A percentile compares a stretch with the other conserved stretches of the same genome.
Conservation (phyloP, 2,797 vertebrate genomes). For the Anguilla marmorata region DNA sequence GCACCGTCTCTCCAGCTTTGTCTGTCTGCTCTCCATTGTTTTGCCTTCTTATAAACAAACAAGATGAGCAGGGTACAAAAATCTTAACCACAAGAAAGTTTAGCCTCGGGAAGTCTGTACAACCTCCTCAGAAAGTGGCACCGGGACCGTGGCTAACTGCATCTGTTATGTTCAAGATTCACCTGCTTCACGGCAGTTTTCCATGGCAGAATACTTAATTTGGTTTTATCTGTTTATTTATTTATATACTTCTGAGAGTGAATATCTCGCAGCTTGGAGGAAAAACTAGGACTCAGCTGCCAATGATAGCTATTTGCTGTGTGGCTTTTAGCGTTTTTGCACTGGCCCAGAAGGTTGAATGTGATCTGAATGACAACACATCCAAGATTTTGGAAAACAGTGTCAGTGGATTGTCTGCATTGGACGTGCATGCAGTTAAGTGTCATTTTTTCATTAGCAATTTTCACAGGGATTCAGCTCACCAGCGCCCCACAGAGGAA, state of each 20-base stretch:
- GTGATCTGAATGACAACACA: neutral
- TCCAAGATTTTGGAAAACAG: neutral
- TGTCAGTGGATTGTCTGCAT: neutral
- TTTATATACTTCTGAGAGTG: neutral
- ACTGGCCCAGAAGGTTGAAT: neutral
- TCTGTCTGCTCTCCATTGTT: neutral
- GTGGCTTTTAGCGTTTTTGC: neutral
- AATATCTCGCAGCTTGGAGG: neutral
- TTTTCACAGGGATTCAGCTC: neutral
- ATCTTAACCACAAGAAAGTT: neutral
- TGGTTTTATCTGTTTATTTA: neutral
- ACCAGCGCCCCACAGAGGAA: neutral
- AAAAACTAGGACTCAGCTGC: neutral
- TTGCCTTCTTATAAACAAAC: slow-evolving; percentile 1
- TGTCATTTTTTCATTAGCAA: neutral
- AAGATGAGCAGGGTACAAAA: neutral
- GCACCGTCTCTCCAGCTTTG: neutral
- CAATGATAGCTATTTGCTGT: neutral
- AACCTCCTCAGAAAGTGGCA: neutral
- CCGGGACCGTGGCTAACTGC: neutral
- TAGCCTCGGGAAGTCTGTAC: neutral
- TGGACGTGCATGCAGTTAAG: neutral
- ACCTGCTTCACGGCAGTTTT: neutral
- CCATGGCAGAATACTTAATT: neutral
- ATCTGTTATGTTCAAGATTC: neutral